Evolutionary conservation across 37 sponge, comb jelly and placozoan species (phyloP).

Genomic region (Oopsacas minuta): DNA sequence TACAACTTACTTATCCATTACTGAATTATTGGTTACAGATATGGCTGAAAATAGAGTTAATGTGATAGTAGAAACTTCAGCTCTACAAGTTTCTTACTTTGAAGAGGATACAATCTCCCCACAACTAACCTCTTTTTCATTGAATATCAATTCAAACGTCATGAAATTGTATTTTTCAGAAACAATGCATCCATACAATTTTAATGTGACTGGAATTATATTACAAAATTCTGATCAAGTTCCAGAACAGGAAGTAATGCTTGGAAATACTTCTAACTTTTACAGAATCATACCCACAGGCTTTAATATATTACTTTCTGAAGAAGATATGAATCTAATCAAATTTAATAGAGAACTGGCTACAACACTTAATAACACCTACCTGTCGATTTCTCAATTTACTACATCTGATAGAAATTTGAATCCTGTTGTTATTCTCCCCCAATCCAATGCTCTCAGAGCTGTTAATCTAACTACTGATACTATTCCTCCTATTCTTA

Average conservation of each 20-base stretch:
- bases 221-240: constrained; percentile 38
- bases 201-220: constrained; percentile 59
- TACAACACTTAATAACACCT: constrained; percentile 48
- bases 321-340: constrained; percentile 50
- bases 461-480: constrained; percentile 33
- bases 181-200: constrained; percentile 45
- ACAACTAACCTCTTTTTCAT: neutral
- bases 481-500: constrained; percentile 37
- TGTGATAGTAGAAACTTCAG: neutral
- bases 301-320: neutral
- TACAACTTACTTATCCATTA: constrained; percentile 45
- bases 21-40: constrained; percentile 32
- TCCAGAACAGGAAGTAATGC: neutral
- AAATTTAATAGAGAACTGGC: constrained; percentile 43
- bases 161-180: constrained; percentile 34
- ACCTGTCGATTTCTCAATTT: constrained; percentile 27
- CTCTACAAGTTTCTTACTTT: neutral
- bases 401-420: constrained; percentile 55
- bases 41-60: constrained; percentile 19
- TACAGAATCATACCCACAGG: neutral
- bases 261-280: neutral
- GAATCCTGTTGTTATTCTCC: constrained; percentile 37
- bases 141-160: neutral
- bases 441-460: constrained; percentile 24
- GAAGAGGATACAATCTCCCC: neutral